These are phyloP conservation scores for Poecilia wingei DNA, from an alignment of 2,797 vertebrate species.

Conservation along the genomic window DNA sequence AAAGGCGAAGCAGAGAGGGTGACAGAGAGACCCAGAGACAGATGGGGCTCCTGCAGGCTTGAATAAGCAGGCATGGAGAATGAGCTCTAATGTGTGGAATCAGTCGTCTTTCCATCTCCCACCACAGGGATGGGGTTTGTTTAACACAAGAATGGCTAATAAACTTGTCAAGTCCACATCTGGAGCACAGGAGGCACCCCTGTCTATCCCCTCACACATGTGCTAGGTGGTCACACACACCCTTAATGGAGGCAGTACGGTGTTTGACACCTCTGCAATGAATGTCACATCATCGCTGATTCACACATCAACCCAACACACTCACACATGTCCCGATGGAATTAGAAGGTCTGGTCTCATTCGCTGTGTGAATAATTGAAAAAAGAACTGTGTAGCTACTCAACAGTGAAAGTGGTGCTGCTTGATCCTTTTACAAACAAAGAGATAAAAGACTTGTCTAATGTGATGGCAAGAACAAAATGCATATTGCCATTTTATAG, in stretches of 20 bases:
- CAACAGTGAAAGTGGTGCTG: not conserved
- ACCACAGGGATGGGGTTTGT: conserved; percentile 67
- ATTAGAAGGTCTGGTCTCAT: not conserved
- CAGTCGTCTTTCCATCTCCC: conserved; percentile 55
- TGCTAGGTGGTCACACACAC: conserved; percentile 59
- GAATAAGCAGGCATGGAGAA: conserved; percentile 74
- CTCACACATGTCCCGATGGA: not conserved
- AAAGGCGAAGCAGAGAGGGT: conserved; percentile 1
- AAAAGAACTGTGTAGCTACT: not conserved
- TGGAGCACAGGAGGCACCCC: conserved; percentile 61
- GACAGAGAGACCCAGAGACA: conserved; percentile 59
- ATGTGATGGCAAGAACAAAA: not conserved
- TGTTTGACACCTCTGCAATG: conserved; percentile 51
- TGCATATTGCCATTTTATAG: too few species aligned
- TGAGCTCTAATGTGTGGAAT: conserved; percentile 73
- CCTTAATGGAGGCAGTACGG: conserved; percentile 41
- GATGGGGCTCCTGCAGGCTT: conserved; percentile 76
- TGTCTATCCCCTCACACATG: conserved; percentile 26
- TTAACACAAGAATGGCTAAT: conserved; percentile 72
- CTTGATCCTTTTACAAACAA: conserved; percentile 3
- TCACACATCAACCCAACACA: not conserved
- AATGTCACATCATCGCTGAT: conserved; percentile 30
- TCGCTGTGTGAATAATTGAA: conserved; percentile 1
- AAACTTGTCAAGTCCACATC: conserved; percentile 76
- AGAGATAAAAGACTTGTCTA: not conserved